Evolutionary conservation across 2,113 vertebrate genomes (phyloP), one percentile per base, ranked within the genome.

Genomic region (Fulica atra): DNA sequence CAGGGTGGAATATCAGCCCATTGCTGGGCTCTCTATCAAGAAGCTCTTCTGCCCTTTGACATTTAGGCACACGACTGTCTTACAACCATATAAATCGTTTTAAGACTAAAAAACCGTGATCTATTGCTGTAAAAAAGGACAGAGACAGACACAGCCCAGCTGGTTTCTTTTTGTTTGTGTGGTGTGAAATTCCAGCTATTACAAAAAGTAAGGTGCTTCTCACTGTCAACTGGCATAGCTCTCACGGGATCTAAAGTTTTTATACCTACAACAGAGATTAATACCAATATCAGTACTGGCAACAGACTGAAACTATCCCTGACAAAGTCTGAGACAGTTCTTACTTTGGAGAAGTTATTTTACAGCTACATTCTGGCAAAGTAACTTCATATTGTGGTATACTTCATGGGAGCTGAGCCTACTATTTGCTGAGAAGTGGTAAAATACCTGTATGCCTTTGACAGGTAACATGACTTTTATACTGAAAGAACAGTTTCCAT

Each of bases 161-260:
- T 42, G 31, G 7, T 50, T 71, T 18, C 2, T 46, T 51, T 46
- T 10, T 1, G 28, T 38, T 44, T 17, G 42, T 48, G 24, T 51
- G 50, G 13, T 1, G 21, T 50, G 26, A 63, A 85, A 84, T 68
- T 88, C 18, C 35, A 93, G 65, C 81, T 92, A 10, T 86, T 81
- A 40, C 44, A 89, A 89, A 86, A 94, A 91, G 38, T 72, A 96
- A 96, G 79, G 63, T 95, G 82, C 61, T 86, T 76, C 86, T 90
- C 61, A 56, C 54, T 73, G 42, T 56, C 60, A 83, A 28, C 26
- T 35, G 90, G 11, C 13, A 44, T 19, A 77, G 29, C 16, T 89
- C 10, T 71, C n/a, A 33, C 0, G 3, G 46, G 31, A 59, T 82
- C 38, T 77, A 17, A 87, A 57, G 35, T 35, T 82, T 69, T 70